Conservation (phyloP, 2,113 vertebrate species). For the Caranx ignobilis region DNA sequence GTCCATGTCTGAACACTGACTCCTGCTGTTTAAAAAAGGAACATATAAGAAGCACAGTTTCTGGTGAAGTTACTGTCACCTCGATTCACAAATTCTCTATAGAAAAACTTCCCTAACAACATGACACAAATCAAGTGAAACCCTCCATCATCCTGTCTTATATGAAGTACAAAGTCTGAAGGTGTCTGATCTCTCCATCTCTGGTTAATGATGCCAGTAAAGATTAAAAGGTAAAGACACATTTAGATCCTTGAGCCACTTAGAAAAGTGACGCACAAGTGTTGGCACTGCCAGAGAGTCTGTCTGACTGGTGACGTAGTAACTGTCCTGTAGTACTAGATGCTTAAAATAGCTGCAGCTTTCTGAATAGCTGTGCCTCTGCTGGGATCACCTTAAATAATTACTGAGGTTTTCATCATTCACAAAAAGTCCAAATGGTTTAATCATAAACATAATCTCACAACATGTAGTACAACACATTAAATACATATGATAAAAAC, state of each 20-base stretch:
- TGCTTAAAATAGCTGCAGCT: not conserved
- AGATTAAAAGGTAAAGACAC: constrained; percentile 36
- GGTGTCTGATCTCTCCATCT: not conserved
- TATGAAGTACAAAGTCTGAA: not conserved
- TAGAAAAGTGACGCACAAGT: constrained; percentile 39
- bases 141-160: not conserved
- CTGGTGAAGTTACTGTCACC: not conserved
- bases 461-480: constrained; percentile 1
- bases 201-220: not conserved
- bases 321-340: constrained; percentile 1
- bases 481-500: not conserved
- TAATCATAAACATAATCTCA: constrained; percentile 25
- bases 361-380: not conserved
- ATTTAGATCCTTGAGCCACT: constrained; percentile 64
- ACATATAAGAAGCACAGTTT: not conserved
- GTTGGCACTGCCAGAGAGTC: constrained; percentile 13
- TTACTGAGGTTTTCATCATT: not conserved
- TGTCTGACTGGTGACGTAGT: constrained; percentile 33
- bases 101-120: not conserved
- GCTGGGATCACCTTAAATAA: not conserved
- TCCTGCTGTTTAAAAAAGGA: constrained; percentile 55
- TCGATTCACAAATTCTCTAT: not conserved
- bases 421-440: constrained; percentile 4
- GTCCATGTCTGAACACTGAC: constrained; percentile 52
- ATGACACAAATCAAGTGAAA: not conserved